phyloP scores from a whole-genome alignment of 2,797 vertebrate genomes.

The Natrix natrix region DNA sequence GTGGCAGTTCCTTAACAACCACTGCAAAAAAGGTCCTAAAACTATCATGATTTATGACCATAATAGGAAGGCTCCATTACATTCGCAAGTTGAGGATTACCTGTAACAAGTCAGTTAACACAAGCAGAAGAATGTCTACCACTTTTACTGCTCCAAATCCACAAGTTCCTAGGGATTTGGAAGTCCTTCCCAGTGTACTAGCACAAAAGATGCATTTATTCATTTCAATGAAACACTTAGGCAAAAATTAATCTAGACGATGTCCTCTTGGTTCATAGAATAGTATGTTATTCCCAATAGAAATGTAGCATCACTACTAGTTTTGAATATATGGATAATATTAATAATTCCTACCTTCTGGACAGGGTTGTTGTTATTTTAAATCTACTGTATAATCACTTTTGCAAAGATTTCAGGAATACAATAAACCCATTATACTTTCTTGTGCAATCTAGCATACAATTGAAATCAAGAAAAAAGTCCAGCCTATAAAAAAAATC shows the following conservation, averaged over 20 bases:
- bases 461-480: not conserved
- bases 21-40: not conserved
- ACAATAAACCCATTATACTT: not conserved
- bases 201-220: not conserved
- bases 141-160: not conserved
- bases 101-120: not conserved
- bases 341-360: not conserved
- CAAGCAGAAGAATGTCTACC: not conserved
- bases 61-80: not conserved
- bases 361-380: not conserved
- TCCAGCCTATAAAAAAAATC: not conserved
- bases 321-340: not conserved
- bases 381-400: not conserved
- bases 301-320: not conserved
- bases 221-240: not conserved
- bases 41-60: not conserved
- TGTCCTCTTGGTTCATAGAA: not conserved
- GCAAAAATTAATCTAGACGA: not conserved
- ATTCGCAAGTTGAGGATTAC: not conserved
- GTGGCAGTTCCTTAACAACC: not conserved
- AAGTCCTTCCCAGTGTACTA: not conserved
- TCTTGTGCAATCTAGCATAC: not conserved
- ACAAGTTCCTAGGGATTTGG: not conserved
- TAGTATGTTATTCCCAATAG: not conserved
- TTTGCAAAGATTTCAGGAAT: not conserved